Base-by-base conservation (phyloP, 2,888 invertebrate species). In the Drosophila cyrtoloma region DNA sequence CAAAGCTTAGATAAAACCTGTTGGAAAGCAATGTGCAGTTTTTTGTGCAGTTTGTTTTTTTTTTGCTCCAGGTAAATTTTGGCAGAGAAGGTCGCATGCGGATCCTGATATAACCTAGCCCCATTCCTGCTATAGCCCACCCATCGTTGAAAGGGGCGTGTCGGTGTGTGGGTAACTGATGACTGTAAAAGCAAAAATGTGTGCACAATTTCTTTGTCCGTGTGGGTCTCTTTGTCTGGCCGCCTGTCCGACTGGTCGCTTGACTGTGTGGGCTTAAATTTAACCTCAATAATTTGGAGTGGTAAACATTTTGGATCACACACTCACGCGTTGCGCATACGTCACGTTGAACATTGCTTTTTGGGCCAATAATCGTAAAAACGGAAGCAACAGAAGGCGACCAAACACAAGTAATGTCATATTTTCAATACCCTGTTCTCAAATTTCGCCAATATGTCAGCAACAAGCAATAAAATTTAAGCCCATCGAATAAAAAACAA, bases 261-360 rank as follows among this genome's bases (percentile, higher is more conserved):
- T 50, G 35, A 16, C 33, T 59, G 42, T 42, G 71, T 56, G 59
- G 55, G 52, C 59, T 86, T 74, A 75, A 76, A 73, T 71, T 69
- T 70, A 81, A 88, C 90, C 84, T 88, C 72, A 86, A 69, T 76
- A 72, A 71, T 84, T 86, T 75, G 70, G 74, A 62, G 68, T 71
- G 57, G 58, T 60, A 70, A 82, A 59, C 71, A 75, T 77, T 74
- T 66, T 64, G 39, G 39, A 30, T 53, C 68, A 50, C 67, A 66
- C 50, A 47, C 44, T 35, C 33, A 52, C 26, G 64, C 63, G 69
- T 71, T 65, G 67, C 65, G 68, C 59, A 66, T 77, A 72, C 71
- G 69, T 78, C 73, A 74, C 75, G 73, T 77, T 35, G 67, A 66
- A 62, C 42, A 53, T 52, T 35, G 16, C 52, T n/a, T 35, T 68